Base-by-base conservation (phyloP, 2,888 invertebrate species). In the Syrphus vitripennis region DNA sequence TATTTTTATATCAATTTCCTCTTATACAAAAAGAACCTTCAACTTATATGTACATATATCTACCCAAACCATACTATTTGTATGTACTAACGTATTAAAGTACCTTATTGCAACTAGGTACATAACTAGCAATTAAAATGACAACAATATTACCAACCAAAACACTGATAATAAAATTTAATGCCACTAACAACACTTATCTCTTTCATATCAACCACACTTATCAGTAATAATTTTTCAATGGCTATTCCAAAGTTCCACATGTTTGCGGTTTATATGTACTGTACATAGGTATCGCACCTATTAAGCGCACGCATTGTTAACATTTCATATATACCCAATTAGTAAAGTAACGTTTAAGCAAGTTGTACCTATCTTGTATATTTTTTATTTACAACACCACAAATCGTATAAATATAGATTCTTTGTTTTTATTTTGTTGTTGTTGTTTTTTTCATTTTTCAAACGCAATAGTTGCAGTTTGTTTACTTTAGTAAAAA, bases 401-500 rank as follows among this genome's bases (percentile, higher is more conserved):
- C 45, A 21, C 10, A 10, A 45, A 4, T 10, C 14, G 6, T 53
- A 29, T 29, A 29, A 29, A 48, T 48, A 24, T 50, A 24, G 24
- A 12, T 21, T 45, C 4, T 45, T n/a, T n/a, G n/a, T n/a, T n/a
- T n/a, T n/a, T n/a, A n/a, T n/a, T n/a, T n/a, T n/a, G n/a, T n/a
- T n/a, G n/a, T n/a, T n/a, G n/a, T n/a, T n/a, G n/a, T n/a, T n/a
- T n/a, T n/a, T n/a, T n/a, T n/a, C 7, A 4, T 45, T 42, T 19
- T 42, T 16, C 16, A 29, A 55, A 29, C 29, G 53, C 29, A 59
- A 59, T 55, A 29, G 16, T 61, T 61, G 61, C 40, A 61, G n/a
- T 40, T 61, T 61, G 61, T 61, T 61, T 61, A 42, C 61, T 61
- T 61, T 42, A 26, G n/a, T 61, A 7, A 37, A 57, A 57, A 19